These are phyloP conservation scores for Gallinago media DNA, from an alignment of 2,113 vertebrate genomes.

Conservation along the genomic window DNA sequence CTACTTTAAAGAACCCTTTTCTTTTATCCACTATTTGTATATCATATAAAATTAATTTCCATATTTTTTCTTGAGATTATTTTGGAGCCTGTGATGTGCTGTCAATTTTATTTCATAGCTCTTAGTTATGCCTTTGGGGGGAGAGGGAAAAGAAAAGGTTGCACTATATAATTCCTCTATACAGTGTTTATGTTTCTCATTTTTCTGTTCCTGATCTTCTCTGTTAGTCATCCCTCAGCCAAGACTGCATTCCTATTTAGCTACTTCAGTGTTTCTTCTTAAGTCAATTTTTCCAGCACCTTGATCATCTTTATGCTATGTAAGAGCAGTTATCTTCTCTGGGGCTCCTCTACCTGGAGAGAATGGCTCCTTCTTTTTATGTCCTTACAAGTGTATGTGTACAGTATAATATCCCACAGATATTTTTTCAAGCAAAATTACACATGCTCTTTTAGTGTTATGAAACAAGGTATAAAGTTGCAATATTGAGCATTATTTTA, in stretches of 20 bases:
- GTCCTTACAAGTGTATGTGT: not conserved
- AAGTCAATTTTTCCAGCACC: not conserved
- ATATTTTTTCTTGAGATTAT: not conserved
- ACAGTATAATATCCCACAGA: not conserved
- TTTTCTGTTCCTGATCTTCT: not conserved
- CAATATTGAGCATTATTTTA: not conserved
- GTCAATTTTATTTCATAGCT: not conserved
- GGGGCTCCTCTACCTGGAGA: not conserved
- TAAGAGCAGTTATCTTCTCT: not conserved
- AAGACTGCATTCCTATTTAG: not conserved
- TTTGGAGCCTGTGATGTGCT: not conserved
- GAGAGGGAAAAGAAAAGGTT: not conserved
- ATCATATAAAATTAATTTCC: not conserved
- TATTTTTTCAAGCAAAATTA: not conserved
- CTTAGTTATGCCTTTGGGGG: not conserved
- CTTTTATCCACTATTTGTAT: not conserved
- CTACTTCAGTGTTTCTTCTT: not conserved
- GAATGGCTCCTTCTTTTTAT: not conserved
- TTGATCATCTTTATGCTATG: not conserved
- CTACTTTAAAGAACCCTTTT: not conserved
- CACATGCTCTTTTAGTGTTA: not conserved
- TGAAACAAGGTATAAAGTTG: not conserved
- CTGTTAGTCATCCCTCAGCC: not conserved
- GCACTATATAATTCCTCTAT: not conserved
- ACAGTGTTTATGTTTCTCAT: not conserved